These are phyloP conservation scores for Etheostoma spectabile DNA, from an alignment of 2,113 vertebrate genomes.

Conservation along the genomic window DNA sequence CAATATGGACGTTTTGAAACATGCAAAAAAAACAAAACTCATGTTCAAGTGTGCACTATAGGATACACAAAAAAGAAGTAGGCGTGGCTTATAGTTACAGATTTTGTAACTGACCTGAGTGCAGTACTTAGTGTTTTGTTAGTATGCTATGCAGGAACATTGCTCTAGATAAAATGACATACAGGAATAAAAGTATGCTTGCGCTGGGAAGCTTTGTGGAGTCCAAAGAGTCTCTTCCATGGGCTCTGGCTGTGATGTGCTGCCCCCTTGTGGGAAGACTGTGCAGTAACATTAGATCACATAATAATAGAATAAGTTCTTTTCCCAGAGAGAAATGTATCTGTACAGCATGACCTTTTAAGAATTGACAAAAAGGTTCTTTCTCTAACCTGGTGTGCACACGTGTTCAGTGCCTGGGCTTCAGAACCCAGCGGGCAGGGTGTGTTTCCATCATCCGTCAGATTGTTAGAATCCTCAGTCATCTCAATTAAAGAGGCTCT, in stretches of 20 bases:
- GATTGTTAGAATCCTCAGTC: conserved; percentile 57
- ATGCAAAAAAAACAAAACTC: conserved; percentile 28
- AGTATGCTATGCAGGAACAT: conserved; percentile 4
- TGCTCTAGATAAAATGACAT: conserved; percentile 49
- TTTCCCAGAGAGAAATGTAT: background rate
- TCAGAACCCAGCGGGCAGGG: conserved; percentile 42
- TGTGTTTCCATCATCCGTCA: conserved; percentile 43
- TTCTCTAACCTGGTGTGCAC: conserved; percentile 66
- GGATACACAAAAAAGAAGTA: conserved; percentile 6
- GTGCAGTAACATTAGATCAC: conserved; percentile 26
- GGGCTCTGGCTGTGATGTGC: conserved; percentile 68
- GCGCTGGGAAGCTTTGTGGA: conserved; percentile 75
- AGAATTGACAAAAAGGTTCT: background rate
- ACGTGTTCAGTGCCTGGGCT: conserved; percentile 42
- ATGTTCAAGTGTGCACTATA: background rate
- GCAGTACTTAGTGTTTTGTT: conserved; percentile 45
- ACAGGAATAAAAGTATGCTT: conserved; percentile 71
- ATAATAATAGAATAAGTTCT: background rate
- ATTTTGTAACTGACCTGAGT: background rate
- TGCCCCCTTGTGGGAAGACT: conserved; percentile 75
- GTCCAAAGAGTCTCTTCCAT: conserved; percentile 85
- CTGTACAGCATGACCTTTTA: background rate
- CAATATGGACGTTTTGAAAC: background rate
- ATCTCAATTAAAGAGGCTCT: conserved; percentile 82
- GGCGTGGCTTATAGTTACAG: background rate